Evolutionary conservation across 2,113 vertebrate species (phyloP).

Genomic region (Axis porcinus): DNA sequence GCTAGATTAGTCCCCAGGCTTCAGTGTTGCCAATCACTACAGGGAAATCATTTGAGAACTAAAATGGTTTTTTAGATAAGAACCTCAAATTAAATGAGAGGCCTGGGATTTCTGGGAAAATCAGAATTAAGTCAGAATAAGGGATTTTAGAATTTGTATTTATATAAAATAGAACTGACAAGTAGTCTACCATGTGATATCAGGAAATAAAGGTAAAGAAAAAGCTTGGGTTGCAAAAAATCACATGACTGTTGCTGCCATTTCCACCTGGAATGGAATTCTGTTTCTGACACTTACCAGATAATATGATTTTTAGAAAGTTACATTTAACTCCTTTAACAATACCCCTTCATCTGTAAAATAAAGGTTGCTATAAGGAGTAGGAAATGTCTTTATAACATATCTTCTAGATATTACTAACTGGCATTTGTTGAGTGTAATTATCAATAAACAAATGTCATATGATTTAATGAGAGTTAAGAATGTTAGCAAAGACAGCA

Average conservation of each 20-base stretch:
- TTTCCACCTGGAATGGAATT: neutral
- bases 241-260: neutral
- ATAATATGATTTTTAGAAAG: neutral
- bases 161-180: neutral
- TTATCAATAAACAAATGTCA: neutral
- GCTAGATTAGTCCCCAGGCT: neutral
- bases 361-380: neutral
- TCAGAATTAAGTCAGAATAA: neutral
- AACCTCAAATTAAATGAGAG: neutral
- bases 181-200: neutral
- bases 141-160: neutral
- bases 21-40: neutral
- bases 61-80: neutral
- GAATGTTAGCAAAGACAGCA: neutral
- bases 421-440: neutral
- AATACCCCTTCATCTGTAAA: neutral
- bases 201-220: neutral
- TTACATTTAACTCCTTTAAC: neutral
- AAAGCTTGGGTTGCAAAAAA: neutral
- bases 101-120: neutral
- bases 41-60: neutral
- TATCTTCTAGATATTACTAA: neutral
- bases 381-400: neutral
- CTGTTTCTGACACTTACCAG: neutral
- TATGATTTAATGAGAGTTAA: neutral